Percentiles rank a stretch among this genome's conserved stretches.
These are phyloP conservation scores for Eristalis arbustorum DNA, from an alignment of 2,888 invertebrate species.

Conservation along the genomic window DNA sequence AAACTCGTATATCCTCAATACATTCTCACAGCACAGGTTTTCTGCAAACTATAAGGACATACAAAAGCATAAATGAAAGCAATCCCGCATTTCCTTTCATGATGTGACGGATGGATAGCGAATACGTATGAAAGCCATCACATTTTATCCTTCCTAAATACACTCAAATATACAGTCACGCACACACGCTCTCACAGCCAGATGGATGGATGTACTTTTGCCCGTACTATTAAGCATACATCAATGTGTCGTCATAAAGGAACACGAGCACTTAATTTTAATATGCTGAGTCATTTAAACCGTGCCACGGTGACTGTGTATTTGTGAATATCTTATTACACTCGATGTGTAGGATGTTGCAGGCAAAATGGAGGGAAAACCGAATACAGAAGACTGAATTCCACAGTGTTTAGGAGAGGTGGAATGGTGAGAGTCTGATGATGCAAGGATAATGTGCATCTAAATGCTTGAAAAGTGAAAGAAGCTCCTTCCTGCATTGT, in stretches of 20 bases:
- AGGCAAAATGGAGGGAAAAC: not conserved
- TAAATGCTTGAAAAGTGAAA: constrained; percentile 61
- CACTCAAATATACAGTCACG: constrained; percentile 13
- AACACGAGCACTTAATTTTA: constrained; percentile 67
- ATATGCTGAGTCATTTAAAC: constrained; percentile 67
- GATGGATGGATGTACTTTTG: not conserved
- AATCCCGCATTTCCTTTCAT: constrained; percentile 70
- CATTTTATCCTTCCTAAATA: constrained; percentile 31
- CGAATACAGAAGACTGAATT: not conserved
- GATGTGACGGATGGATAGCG: constrained; percentile 60
- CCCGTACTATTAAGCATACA: constrained; percentile 4
- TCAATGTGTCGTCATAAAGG: constrained; percentile 53
- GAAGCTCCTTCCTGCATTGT: not conserved
- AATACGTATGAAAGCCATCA: constrained; percentile 57
- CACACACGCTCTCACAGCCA: not conserved
- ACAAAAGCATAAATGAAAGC: constrained; percentile 60
- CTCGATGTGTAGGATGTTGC: not conserved
- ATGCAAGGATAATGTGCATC: constrained; percentile 67
- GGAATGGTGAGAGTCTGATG: constrained; percentile 40
- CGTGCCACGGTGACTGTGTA: constrained; percentile 40
- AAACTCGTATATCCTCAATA: constrained; percentile 5
- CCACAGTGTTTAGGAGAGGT: not conserved
- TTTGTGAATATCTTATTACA: constrained; percentile 60
- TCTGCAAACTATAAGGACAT: constrained; percentile 55
- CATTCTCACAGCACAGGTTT: constrained; percentile 46